Conservation (phyloP, 2,113 vertebrate species). For the Otocyon megalotis region DNA sequence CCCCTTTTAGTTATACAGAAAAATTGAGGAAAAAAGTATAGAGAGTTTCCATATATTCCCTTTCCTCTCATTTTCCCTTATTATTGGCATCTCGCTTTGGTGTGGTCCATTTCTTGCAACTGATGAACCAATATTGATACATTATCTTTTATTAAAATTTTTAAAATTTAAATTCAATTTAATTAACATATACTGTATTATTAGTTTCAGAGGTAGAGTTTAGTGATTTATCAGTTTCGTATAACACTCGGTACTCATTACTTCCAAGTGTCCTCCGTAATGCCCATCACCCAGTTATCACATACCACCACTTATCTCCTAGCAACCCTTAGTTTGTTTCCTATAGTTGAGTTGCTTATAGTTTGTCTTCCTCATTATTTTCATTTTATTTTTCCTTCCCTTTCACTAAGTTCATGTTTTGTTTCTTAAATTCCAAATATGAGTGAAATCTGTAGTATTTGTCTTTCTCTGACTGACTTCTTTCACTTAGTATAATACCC, state of each 20-base stretch:
- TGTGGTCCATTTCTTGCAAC: not conserved
- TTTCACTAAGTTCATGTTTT: too few species aligned
- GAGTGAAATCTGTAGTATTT: too few species aligned
- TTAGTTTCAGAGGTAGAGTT: not conserved
- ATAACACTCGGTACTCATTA: not conserved
- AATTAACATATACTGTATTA: not conserved
- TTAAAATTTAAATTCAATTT: not conserved
- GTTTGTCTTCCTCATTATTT: too few species aligned
- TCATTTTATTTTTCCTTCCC: too few species aligned
- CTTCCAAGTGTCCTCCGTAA: not conserved
- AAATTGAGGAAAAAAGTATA: not conserved
- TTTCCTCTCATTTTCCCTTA: not conserved
- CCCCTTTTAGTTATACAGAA: not conserved
- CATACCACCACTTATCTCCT: too few species aligned
- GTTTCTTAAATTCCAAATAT: too few species aligned
- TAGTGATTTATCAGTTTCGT: not conserved
- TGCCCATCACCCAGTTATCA: too few species aligned
- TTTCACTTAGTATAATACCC: too few species aligned
- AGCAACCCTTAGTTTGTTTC: too few species aligned
- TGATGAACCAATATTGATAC: not conserved
- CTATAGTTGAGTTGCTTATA: too few species aligned
- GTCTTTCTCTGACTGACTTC: too few species aligned
- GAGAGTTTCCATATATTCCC: not conserved
- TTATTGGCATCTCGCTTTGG: not conserved
- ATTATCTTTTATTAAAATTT: slow-evolving; percentile 1